phyloP scores from a whole-genome alignment of 1,140 invertebrate species.

The Drosophila lowei region DNA sequence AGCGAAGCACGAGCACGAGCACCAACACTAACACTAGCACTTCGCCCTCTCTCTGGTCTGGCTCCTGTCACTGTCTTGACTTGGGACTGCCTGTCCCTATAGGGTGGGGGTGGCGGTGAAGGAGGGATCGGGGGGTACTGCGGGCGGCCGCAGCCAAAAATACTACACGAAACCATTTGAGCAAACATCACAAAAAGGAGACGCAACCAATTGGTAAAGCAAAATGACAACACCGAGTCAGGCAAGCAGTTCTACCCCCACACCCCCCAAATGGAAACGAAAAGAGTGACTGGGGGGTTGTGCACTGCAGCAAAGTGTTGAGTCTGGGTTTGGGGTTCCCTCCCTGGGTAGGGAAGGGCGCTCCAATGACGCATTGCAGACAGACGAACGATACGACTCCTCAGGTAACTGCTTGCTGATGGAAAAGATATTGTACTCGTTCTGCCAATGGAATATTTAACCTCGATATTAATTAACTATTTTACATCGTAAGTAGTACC shows the following conservation, averaged over 20 bases:
- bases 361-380: constrained; percentile 57
- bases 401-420: constrained; percentile 13
- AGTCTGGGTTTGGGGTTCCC: constrained; percentile 3
- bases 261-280: constrained; percentile 1
- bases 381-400: constrained; percentile 36
- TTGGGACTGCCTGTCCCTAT: constrained; percentile 12
- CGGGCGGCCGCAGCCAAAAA: constrained; percentile 55
- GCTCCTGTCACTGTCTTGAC: constrained; percentile 56
- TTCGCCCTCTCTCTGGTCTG: neutral
- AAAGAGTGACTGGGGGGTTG: neutral
- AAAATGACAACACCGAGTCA: constrained; percentile 53
- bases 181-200: constrained; percentile 52
- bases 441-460: too few relatives aligned
- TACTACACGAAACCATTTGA: constrained; percentile 56
- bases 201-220: constrained; percentile 60
- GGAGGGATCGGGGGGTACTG: constrained; percentile 14
- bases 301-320: constrained; percentile 27
- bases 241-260: constrained; percentile 28
- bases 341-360: neutral
- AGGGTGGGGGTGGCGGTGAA: neutral
- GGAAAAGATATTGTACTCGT: too few relatives aligned
- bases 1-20: constrained; percentile 2
- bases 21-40: constrained; percentile 1
- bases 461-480: too few relatives aligned
- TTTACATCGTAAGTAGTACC: too few relatives aligned